Conservation (phyloP, 2,888 invertebrate species). For the Drosophila kambysellisi region DNA sequence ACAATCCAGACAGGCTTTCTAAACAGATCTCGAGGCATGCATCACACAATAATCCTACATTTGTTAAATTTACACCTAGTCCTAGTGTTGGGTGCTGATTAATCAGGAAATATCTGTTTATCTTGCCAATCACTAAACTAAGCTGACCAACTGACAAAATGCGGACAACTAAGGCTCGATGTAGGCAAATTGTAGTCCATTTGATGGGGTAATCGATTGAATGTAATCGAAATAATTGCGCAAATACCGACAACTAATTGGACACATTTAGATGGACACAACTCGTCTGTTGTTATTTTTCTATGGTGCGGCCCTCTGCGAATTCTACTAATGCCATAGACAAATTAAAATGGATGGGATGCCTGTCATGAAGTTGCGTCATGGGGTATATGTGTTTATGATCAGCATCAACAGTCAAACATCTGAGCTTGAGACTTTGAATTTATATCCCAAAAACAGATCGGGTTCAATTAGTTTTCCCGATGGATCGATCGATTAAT, state of each 20-base stretch:
- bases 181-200: slow-evolving; percentile 20
- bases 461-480: background rate
- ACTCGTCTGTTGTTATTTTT: slow-evolving; percentile 6
- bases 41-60: background rate
- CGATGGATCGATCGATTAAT: background rate
- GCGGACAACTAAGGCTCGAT: background rate
- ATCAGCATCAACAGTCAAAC: background rate
- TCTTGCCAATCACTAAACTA: slow-evolving; percentile 2
- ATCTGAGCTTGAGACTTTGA: no score
- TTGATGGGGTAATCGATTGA: slow-evolving; percentile 47
- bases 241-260: slow-evolving; percentile 48
- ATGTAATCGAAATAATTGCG: slow-evolving; percentile 51
- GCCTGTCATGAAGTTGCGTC: background rate
- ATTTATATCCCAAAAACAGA: no score
- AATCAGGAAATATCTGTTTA: background rate
- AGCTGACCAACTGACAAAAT: slow-evolving; percentile 5
- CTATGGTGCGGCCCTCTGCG: slow-evolving; percentile 25
- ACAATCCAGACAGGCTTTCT: background rate
- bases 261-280: slow-evolving; percentile 52
- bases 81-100: background rate
- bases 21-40: no score
- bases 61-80: background rate
- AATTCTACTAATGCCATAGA: slow-evolving; percentile 6
- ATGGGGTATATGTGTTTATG: background rate
- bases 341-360: background rate